Evolutionary conservation across 2,888 invertebrate genomes (phyloP).

Genomic region (Tipula lateralis): DNA sequence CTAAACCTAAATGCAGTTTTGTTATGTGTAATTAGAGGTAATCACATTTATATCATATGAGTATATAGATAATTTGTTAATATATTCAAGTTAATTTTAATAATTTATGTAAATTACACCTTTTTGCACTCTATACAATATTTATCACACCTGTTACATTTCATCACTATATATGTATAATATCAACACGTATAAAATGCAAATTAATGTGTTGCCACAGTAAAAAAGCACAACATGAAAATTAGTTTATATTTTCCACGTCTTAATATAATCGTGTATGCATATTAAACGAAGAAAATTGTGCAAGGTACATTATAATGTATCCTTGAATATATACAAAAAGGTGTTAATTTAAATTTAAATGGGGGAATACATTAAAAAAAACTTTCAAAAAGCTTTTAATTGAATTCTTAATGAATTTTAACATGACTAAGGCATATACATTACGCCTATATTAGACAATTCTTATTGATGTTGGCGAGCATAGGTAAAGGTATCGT

Average conservation of each 20-base stretch:
- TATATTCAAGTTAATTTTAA: not conserved
- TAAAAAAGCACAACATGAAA: not conserved
- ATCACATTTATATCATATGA: not conserved
- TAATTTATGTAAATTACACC: not conserved
- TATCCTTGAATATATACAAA: not conserved
- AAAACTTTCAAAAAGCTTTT: not conserved
- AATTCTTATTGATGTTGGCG: not conserved
- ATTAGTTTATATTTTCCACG: not conserved
- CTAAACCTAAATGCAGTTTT: not conserved
- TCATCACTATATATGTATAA: not conserved
- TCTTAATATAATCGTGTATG: not conserved
- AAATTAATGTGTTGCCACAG: not conserved
- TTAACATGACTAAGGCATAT: not conserved
- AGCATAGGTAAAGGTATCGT: no score
- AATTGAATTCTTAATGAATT: conserved; percentile 4
- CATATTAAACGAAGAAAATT: not conserved
- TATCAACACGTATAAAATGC: not conserved
- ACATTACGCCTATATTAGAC: not conserved
- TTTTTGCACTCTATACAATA: not conserved
- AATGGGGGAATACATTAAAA: not conserved
- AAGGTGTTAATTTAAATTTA: not conserved
- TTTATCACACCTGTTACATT: not conserved
- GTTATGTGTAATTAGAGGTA: not conserved
- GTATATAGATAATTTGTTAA: not conserved
- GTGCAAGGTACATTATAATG: not conserved